A percentile compares a stretch with the other conserved stretches of the same genome.
phyloP scores from a whole-genome alignment of 2,888 invertebrate genomes.

The Drosophila longiperda region DNA sequence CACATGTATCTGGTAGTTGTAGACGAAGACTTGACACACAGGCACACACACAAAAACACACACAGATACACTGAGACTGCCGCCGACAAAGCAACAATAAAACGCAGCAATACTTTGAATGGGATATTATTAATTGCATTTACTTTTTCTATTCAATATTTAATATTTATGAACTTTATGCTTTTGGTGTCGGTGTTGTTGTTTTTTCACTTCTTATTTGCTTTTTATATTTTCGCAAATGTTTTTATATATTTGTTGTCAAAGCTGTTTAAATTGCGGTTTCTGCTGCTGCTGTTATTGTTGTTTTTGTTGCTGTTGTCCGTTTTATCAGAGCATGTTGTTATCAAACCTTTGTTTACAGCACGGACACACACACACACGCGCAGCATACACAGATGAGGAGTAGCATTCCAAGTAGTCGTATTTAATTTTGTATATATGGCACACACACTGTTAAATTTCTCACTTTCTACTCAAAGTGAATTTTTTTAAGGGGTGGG shows the following conservation, averaged over 20 bases:
- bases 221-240: background rate
- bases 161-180: background rate
- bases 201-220: conserved; percentile 19
- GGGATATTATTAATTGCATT: conserved; percentile 11
- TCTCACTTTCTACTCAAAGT: conserved; percentile 20
- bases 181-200: conserved; percentile 1
- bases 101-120: background rate
- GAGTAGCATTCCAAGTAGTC: conserved; percentile 14
- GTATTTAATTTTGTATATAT: background rate
- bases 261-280: conserved; percentile 29
- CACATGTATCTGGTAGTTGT: conserved; percentile 4
- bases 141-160: conserved; percentile 12
- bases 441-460: conserved; percentile 16
- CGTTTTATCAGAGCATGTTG: conserved; percentile 45
- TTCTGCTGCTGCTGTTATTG: conserved; percentile 19
- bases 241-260: conserved; percentile 4
- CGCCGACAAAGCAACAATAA: conserved; percentile 14
- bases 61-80: conserved; percentile 13
- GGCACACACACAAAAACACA: conserved; percentile 23
- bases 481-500: conserved; percentile 16
- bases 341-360: conserved; percentile 50
- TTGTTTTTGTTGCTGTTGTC: conserved; percentile 20
- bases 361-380: conserved; percentile 1
- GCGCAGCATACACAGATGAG: background rate
- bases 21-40: conserved; percentile 23